phyloP scores from a whole-genome alignment of 2,888 invertebrate species.

The Stenoptilia bipunctidactyla region DNA sequence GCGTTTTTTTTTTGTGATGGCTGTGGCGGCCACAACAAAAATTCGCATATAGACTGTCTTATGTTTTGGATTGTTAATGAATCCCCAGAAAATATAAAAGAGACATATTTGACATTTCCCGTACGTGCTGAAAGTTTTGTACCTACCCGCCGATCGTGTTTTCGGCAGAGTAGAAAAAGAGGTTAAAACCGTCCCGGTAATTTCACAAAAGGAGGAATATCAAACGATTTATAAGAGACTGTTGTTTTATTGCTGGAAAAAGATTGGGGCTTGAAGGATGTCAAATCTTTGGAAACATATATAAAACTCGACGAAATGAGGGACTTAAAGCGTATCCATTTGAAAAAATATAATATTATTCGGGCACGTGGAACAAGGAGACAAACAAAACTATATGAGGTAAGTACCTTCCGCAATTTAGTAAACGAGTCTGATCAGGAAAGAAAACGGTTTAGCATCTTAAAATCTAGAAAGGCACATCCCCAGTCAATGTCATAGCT shows the following conservation, averaged over 20 bases:
- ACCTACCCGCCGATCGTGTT: conserved; percentile 16
- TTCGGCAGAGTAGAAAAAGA: conserved; percentile 17
- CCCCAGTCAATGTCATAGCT: not conserved
- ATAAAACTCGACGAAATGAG: not conserved
- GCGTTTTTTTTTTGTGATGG: conserved; percentile 22
- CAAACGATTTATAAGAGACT: conserved; percentile 11
- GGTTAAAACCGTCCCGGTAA: conserved; percentile 10
- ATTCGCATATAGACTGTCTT: conserved; percentile 10
- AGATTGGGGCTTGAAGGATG: conserved; percentile 4
- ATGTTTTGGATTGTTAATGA: conserved; percentile 12
- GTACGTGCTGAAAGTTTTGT: no score
- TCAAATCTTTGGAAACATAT: not conserved
- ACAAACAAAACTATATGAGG: not conserved
- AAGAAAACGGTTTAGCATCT: not conserved
- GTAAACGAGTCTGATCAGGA: not conserved
- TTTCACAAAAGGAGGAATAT: conserved; percentile 10
- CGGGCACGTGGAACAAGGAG: conserved; percentile 7
- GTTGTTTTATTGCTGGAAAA: conserved; percentile 7
- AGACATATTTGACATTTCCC: no score
- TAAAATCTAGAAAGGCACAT: not conserved
- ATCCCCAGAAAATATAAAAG: no score
- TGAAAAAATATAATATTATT: conserved; percentile 3
- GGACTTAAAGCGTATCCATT: not conserved
- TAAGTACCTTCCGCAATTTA: not conserved
- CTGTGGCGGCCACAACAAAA: no score